Percentiles rank a stretch among this genome's conserved stretches.
These are phyloP conservation scores for Pterocles gutturalis DNA, from an alignment of 2,113 vertebrate species.

Conservation along the genomic window DNA sequence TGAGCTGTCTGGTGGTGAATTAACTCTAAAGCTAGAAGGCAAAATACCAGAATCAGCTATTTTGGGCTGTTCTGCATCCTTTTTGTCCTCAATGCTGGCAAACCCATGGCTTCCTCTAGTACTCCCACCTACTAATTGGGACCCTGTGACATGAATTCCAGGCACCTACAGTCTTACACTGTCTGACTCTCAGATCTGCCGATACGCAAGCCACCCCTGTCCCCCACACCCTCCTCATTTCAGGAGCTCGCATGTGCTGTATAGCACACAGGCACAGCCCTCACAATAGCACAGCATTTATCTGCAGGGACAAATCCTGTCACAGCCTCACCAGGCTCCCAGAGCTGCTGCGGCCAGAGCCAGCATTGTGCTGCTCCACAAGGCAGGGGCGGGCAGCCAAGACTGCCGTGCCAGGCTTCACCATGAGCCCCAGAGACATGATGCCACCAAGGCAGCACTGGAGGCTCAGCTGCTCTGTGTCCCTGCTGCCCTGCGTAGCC, in stretches of 20 bases:
- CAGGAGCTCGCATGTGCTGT: neutral
- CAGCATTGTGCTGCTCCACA: neutral
- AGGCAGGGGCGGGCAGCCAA: neutral
- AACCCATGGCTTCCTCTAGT: neutral
- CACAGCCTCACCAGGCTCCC: neutral
- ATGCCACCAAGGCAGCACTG: rapidly evolving
- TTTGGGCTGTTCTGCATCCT: neutral
- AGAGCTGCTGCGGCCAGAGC: neutral
- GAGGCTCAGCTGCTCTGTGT: rapidly evolving
- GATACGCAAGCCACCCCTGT: rapidly evolving
- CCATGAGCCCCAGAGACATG: neutral
- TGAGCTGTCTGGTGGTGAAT: neutral
- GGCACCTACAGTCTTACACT: neutral
- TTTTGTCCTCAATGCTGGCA: neutral
- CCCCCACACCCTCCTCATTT: neutral
- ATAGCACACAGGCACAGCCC: neutral
- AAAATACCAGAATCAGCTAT: neutral
- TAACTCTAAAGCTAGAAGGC: neutral
- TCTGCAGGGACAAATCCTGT: neutral
- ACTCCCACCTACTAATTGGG: neutral
- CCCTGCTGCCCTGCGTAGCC: neutral
- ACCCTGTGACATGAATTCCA: neutral
- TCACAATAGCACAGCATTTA: neutral
- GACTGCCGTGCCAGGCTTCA: rapidly evolving
- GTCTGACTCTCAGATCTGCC: rapidly evolving